These are phyloP conservation scores for mouse (Mus musculus) DNA, from an alignment of 2,113 vertebrate genomes.

Conservation along the genomic window GRCm39 chr17:79594501-79595000, in stretches of 20 bases:
- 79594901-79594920: conserved; percentile 51
- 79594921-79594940: conserved; percentile 63
- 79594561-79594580: not conserved
- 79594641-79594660: not conserved
- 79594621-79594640: not conserved
- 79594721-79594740: not conserved
- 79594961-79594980: conserved; percentile 48
- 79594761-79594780: not conserved
- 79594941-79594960: conserved; percentile 60
- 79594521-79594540: not conserved
- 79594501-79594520: not conserved
- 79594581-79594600: not conserved
- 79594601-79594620: not conserved
- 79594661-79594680: not conserved
- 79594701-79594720: not conserved
- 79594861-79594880: conserved; percentile 64
- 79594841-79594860: conserved; percentile 52
- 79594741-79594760: not conserved
- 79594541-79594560: not conserved
- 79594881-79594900: conserved; percentile 61
- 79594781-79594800: not conserved
- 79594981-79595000: conserved; percentile 28
- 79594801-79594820: conserved; percentile 3
- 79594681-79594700: not conserved
- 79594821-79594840: conserved; percentile 45